Evolutionary conservation across 1,140 invertebrate genomes (phyloP).

Genomic region (Tetranychus cinnabarinus): DNA sequence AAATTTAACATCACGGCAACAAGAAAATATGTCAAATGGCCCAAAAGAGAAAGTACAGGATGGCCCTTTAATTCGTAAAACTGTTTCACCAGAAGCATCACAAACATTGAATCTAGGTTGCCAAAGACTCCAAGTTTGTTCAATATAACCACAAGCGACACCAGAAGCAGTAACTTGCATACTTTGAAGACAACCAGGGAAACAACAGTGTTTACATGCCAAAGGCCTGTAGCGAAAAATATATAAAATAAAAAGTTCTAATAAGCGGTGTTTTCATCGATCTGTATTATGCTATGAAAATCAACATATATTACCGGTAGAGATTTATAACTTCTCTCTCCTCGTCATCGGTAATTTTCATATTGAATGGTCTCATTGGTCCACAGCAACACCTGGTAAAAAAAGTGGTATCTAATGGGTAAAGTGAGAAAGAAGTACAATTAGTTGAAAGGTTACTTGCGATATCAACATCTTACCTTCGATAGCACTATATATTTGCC

Average conservation of each 20-base stretch:
- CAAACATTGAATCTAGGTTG: too few species aligned
- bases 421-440: background rate
- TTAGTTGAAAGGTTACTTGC: background rate
- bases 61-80: too few species aligned
- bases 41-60: constrained; percentile 20
- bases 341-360: constrained; percentile 54
- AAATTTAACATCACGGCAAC: constrained; percentile 21
- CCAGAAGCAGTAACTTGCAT: too few species aligned
- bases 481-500: background rate
- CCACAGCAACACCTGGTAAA: constrained; percentile 53
- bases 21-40: constrained; percentile 47
- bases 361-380: constrained; percentile 43
- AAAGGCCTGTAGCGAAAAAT: constrained; percentile 24
- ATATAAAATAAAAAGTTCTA: background rate
- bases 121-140: too few species aligned
- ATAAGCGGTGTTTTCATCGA: constrained; percentile 16
- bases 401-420: constrained; percentile 26
- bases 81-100: too few species aligned
- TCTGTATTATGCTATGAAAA: too few species aligned
- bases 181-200: constrained; percentile 59
- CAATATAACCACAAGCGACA: too few species aligned
- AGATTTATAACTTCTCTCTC: constrained; percentile 52
- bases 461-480: background rate
- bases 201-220: constrained; percentile 49
- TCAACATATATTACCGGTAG: constrained; percentile 25